Conservation (phyloP, 2,113 vertebrate genomes). For the Gymnorhina tibicen region DNA sequence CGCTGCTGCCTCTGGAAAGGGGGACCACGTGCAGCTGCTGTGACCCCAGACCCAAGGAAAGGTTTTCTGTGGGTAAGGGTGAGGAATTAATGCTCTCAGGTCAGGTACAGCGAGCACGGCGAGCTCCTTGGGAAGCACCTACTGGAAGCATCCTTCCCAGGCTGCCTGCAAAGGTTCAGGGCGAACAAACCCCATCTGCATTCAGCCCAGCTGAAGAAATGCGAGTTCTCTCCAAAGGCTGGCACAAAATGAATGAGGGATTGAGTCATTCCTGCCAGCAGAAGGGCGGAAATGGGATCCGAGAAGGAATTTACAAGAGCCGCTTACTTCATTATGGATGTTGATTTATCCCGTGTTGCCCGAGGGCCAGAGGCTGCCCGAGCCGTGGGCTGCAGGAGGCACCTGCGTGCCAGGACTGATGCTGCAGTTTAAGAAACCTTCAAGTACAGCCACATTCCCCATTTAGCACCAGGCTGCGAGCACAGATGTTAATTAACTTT, state of each 20-base stretch:
- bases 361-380: not conserved
- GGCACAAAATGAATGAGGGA: not conserved
- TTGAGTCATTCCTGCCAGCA: not conserved
- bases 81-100: not conserved
- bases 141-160: not conserved
- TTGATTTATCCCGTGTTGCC: not conserved
- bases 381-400: not conserved
- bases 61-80: not conserved
- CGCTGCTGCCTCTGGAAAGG: not conserved
- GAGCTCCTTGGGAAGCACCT: fast-evolving
- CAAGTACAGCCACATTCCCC: not conserved
- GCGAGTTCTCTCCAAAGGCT: not conserved
- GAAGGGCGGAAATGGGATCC: not conserved
- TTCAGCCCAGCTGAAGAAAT: not conserved
- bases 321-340: not conserved
- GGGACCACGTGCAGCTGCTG: not conserved
- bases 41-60: fast-evolving
- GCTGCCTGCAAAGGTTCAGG: not conserved
- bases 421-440: not conserved
- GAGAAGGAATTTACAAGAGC: not conserved
- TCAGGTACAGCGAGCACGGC: fast-evolving
- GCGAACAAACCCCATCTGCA: not conserved
- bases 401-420: not conserved
- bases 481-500: constrained; percentile 48
- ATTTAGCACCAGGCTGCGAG: not conserved